A percentile compares a stretch with the other conserved stretches of the same genome.
Conservation (phyloP, 2,888 invertebrate genomes). For the Altica lythri region DNA sequence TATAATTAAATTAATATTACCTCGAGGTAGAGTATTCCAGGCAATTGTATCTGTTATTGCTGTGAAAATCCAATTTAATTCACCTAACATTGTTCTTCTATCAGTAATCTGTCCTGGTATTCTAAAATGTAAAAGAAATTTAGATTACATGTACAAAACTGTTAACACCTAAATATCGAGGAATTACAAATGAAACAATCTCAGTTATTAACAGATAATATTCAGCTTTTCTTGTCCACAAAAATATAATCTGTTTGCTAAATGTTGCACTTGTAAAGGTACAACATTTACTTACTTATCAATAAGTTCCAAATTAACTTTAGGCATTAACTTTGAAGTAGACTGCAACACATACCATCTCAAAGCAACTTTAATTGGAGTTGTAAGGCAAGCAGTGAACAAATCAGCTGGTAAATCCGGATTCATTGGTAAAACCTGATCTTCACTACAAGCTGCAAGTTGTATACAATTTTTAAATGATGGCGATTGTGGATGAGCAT, state of each 20-base stretch:
- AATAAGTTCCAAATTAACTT: conserved; percentile 81
- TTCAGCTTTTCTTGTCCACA: no score
- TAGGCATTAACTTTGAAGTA: conserved; percentile 79
- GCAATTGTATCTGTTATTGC: conserved; percentile 99
- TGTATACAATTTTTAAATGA: conserved; percentile 92
- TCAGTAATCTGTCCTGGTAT: conserved; percentile 95
- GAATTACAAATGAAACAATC: neutral
- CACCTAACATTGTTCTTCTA: conserved; percentile 95
- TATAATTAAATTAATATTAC: conserved; percentile 50
- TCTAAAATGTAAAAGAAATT: no score
- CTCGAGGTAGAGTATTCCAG: conserved; percentile 93
- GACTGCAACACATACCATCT: conserved; percentile 92
- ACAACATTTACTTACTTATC: conserved; percentile 74
- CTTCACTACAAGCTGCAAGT: conserved; percentile 92
- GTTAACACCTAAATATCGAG: neutral
- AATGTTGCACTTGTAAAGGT: no score
- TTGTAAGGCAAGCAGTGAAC: conserved; percentile 97
- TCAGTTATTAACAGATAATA: no score
- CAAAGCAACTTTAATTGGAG: conserved; percentile 95
- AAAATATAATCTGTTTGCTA: no score
- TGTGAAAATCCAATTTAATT: conserved; percentile 99
- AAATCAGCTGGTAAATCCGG: conserved; percentile 96
- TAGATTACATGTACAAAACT: conserved; percentile 2
- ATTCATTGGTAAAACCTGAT: conserved; percentile 94
- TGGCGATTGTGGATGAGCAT: conserved; percentile 51